phyloP scores from a whole-genome alignment of 2,888 invertebrate genomes.

The Spilarctia lutea region DNA sequence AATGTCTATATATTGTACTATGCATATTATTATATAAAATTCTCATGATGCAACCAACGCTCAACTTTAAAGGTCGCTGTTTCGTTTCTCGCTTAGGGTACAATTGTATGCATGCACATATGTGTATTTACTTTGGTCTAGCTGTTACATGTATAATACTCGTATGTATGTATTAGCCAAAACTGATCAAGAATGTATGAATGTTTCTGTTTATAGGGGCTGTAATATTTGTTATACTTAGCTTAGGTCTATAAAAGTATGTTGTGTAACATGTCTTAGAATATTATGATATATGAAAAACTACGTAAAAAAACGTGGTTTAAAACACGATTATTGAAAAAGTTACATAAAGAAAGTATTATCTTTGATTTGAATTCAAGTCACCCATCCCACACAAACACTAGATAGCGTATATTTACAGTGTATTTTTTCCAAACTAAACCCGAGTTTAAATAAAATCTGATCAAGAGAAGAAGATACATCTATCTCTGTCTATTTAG shows the following conservation, averaged over 20 bases:
- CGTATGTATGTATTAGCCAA: neutral
- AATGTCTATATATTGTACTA: too few relatives aligned
- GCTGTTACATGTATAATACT: neutral
- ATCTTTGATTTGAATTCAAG: neutral
- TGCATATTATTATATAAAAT: too few relatives aligned
- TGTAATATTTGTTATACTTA: neutral
- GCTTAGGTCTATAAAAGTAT: neutral
- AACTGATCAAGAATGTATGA: neutral
- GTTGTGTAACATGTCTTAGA: neutral
- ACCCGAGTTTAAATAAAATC: neutral
- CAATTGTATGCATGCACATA: neutral
- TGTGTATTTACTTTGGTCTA: neutral
- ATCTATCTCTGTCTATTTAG: slow-evolving; percentile 63
- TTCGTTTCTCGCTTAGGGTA: neutral
- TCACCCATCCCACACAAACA: too few relatives aligned
- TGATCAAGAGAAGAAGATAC: neutral
- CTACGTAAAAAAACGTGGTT: neutral
- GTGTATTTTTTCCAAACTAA: neutral
- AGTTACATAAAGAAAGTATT: neutral
- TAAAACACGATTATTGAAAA: neutral
- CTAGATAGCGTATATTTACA: too few relatives aligned
- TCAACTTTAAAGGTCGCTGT: neutral
- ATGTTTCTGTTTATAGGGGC: neutral
- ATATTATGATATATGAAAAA: neutral
- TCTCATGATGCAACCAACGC: neutral